Conservation (phyloP, 1,140 invertebrate genomes). For the Anadara kagoshimensis region DNA sequence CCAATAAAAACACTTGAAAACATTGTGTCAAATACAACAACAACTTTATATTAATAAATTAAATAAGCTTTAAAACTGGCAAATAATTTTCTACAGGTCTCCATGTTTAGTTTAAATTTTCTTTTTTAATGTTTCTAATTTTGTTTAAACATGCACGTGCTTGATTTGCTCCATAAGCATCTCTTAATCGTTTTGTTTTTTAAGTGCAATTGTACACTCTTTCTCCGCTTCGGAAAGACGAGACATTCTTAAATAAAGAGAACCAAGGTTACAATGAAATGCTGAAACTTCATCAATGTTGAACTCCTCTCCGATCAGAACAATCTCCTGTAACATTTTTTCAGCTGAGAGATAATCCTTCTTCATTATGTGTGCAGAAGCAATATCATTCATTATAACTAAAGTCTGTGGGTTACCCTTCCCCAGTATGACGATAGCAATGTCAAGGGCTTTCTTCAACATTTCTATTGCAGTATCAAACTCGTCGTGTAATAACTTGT, state of each 20-base stretch:
- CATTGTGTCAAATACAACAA: too few species aligned
- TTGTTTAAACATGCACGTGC: constrained; percentile 58
- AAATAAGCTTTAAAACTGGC: too few species aligned
- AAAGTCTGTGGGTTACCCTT: constrained; percentile 83
- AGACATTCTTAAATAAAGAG: constrained; percentile 84
- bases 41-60: too few species aligned
- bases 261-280: constrained; percentile 89
- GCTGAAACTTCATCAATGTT: constrained; percentile 80
- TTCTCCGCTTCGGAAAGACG: constrained; percentile 82
- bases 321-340: constrained; percentile 82
- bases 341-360: constrained; percentile 83
- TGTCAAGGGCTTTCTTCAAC: constrained; percentile 82
- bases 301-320: constrained; percentile 79
- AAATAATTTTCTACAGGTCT: too few species aligned
- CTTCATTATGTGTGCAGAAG: constrained; percentile 81
- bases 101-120: not conserved
- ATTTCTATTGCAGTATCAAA: constrained; percentile 80
- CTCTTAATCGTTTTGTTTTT: constrained; percentile 80
- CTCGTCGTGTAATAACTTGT: constrained; percentile 79
- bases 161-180: constrained; percentile 76
- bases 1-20: too few species aligned
- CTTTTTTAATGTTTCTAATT: constrained; percentile 33
- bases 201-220: constrained; percentile 82
- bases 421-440: constrained; percentile 81
- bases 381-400: constrained; percentile 87